phyloP scores from a whole-genome alignment of 2,888 invertebrate species.

The Eupithecia dodoneata region DNA sequence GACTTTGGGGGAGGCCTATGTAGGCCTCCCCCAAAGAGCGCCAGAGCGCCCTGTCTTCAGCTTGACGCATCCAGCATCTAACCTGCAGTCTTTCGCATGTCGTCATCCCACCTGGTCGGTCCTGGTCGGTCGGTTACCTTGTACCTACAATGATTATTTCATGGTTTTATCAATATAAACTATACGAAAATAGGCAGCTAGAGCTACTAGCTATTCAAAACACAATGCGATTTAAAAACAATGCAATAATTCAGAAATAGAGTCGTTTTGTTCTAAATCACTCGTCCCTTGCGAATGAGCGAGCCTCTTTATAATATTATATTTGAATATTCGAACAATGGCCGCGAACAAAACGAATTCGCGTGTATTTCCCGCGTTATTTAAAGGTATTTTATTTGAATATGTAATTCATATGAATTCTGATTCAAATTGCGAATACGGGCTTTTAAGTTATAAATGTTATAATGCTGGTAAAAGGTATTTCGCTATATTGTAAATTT shows the following conservation, averaged over 20 bases:
- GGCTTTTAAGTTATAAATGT: background rate
- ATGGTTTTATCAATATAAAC: background rate
- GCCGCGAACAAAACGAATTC: constrained; percentile 11
- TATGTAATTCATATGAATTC: background rate
- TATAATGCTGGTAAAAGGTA: background rate
- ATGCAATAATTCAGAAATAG: constrained; percentile 16
- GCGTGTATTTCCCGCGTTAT: background rate
- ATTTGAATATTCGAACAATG: constrained; percentile 17
- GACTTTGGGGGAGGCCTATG: too few species aligned
- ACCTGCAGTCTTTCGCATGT: too few species aligned
- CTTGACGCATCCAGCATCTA: too few species aligned
- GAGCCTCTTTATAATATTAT: constrained; percentile 11
- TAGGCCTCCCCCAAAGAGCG: too few species aligned
- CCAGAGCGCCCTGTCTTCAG: too few species aligned
- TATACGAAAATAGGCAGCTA: background rate
- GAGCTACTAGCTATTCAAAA: background rate
- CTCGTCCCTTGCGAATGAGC: constrained; percentile 9
- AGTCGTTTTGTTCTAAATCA: constrained; percentile 16
- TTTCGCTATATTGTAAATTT: background rate
- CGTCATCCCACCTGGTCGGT: too few species aligned
- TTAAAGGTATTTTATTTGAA: background rate
- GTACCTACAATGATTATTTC: background rate
- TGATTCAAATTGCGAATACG: background rate
- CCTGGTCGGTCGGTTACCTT: too few species aligned
- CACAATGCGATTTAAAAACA: constrained; percentile 10